Base-by-base conservation (phyloP, 1,140 invertebrate species). In the Triops longicaudatus region DNA sequence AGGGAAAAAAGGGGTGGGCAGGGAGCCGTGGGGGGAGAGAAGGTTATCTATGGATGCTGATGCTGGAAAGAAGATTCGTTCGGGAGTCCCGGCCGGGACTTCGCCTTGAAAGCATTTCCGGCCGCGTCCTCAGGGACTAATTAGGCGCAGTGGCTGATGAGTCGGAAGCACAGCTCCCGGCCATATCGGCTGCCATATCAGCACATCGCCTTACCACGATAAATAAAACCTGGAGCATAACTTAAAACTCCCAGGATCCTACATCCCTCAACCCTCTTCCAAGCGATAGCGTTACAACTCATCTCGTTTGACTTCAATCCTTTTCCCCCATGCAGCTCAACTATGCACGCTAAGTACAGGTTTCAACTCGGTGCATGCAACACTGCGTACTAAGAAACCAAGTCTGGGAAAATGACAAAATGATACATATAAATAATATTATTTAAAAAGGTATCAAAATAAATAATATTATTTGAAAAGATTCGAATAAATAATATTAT, bases 21-120 rank as follows among this genome's bases (percentile, higher is more conserved):
- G 43, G 43, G 5, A 17, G 17, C 1, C 11, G 43, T 12, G 43
- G 43, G 43, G 17, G 17, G 22, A 63, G 50, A 63, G 50, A 63
- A 14, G 50, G 50, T 63, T 63, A 63, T 63, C 50, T 63, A 63
- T 63, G 50, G 50, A 63, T 63, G 50, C 50, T 63, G 50, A 63
- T 63, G 50, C 50, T 63, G 50, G 50, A 22, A 63, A 63, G 50
- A 63, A 63, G 50, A 63, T 63, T 63, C 50, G 50, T 63, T 63
- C 50, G 50, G 50, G 50, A 63, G 50, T 63, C 50, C 50, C 50
- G 50, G 50, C 50, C 50, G 50, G 50, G 50, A 22, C 50, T 63
- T 63, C 50, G 50, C 50, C 50, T 63, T 63, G 50, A 63, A 63
- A 63, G 50, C 50, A 63, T 63, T 63, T 63, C 50, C 50, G 50